Percentiles rank a stretch among this genome's conserved stretches.
Evolutionary conservation across 2,797 vertebrate genomes (phyloP).

Genomic region (Coccyzus lansbergi): DNA sequence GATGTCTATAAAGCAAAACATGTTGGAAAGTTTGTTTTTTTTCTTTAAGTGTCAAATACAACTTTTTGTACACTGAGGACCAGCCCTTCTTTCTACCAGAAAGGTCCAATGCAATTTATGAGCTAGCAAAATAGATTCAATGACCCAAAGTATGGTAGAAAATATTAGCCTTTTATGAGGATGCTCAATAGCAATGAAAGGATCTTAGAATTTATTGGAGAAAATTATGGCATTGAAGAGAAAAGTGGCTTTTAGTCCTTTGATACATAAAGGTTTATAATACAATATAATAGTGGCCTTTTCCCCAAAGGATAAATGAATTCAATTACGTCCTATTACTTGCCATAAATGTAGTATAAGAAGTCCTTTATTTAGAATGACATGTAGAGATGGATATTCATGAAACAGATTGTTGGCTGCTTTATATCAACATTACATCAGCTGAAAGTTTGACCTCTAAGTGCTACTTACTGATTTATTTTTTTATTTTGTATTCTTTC

Average conservation of each 20-base stretch:
- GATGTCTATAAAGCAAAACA: background rate
- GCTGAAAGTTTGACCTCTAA: background rate
- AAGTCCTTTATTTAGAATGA: slow-evolving; percentile 10
- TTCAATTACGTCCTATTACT: slow-evolving; percentile 67
- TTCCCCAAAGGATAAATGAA: slow-evolving; percentile 12
- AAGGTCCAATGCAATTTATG: background rate
- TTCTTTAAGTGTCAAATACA: background rate
- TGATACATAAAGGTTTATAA: slow-evolving; percentile 49
- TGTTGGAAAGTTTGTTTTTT: background rate
- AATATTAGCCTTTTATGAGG: slow-evolving; percentile 35
- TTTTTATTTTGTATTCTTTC: background rate
- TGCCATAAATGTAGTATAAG: slow-evolving; percentile 54
- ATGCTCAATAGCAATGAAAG: slow-evolving; percentile 41
- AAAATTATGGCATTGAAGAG: slow-evolving; percentile 54
- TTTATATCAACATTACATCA: background rate
- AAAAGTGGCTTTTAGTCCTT: slow-evolving; percentile 58
- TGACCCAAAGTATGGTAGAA: slow-evolving; percentile 29
- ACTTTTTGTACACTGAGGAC: background rate
- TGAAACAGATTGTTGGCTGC: background rate
- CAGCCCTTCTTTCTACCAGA: background rate
- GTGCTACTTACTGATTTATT: background rate
- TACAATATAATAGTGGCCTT: slow-evolving; percentile 37
- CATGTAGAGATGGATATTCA: slow-evolving; percentile 14
- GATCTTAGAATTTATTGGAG: slow-evolving; percentile 55
- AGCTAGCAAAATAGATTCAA: background rate